These are phyloP conservation scores for Anguilla obscura DNA, from an alignment of 2,797 vertebrate genomes.

Conservation along the genomic window DNA sequence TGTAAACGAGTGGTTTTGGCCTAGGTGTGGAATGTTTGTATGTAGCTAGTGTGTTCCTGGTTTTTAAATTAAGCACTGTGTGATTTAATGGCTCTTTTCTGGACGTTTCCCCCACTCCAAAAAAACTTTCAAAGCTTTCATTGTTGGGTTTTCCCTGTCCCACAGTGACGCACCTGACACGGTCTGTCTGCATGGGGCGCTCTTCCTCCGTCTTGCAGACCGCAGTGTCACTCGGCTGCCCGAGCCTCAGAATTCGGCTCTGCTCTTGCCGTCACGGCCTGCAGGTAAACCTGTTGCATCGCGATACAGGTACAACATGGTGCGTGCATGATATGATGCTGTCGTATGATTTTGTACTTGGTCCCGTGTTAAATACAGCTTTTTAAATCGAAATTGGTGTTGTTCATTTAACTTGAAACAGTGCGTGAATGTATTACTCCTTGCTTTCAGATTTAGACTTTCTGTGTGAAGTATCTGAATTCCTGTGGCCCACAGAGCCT, in stretches of 20 bases:
- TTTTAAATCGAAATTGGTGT: background rate
- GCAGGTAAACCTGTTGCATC: constrained; percentile 67
- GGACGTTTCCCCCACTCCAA: constrained; percentile 34
- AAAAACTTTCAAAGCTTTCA: constrained; percentile 59
- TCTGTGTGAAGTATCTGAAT: background rate
- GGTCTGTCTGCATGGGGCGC: constrained; percentile 58
- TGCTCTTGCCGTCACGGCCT: constrained; percentile 53
- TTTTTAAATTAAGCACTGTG: constrained; percentile 21
- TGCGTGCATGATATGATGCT: constrained; percentile 47
- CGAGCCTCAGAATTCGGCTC: constrained; percentile 49
- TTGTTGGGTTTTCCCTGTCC: constrained; percentile 74
- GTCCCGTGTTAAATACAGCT: background rate
- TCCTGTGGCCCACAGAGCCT: background rate
- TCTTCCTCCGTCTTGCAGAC: constrained; percentile 56
- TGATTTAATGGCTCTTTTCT: background rate
- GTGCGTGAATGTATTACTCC: background rate
- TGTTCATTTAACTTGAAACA: background rate
- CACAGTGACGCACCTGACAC: constrained; percentile 72
- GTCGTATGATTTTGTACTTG: background rate
- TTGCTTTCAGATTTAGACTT: background rate
- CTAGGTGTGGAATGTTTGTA: background rate
- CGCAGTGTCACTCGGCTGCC: constrained; percentile 39
- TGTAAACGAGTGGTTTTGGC: background rate
- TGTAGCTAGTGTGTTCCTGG: background rate
- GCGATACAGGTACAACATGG: constrained; percentile 45